Evolutionary conservation across 2,797 vertebrate genomes (phyloP).

Genomic region (Poeciliopsis infans): DNA sequence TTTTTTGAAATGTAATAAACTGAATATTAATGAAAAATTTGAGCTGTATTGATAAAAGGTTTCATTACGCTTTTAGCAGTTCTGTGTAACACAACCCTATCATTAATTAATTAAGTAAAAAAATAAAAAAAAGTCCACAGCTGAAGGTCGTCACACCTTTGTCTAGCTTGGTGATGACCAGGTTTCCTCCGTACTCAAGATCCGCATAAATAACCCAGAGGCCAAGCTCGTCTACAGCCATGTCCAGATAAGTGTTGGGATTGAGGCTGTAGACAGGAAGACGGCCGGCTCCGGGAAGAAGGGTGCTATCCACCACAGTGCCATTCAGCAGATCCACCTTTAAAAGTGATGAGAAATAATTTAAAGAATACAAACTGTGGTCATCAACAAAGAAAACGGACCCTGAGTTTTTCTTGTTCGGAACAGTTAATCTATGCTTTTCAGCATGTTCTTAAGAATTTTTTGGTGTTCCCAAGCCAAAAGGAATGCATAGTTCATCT

Average conservation of each 20-base stretch:
- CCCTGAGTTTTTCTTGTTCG: not conserved
- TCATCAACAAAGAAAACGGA: not conserved
- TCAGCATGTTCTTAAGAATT: not conserved
- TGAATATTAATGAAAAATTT: not conserved
- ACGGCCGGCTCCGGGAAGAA: conserved; percentile 86
- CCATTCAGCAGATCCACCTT: conserved; percentile 84
- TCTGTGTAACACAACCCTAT: not conserved
- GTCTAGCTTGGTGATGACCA: conserved; percentile 91
- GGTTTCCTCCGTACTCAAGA: conserved; percentile 81
- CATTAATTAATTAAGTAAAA: not conserved
- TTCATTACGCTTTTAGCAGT: not conserved
- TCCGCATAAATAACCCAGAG: conserved; percentile 93
- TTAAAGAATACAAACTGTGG: not conserved
- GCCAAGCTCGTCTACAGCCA: conserved; percentile 92
- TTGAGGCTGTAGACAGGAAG: conserved; percentile 86
- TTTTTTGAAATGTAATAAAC: not conserved
- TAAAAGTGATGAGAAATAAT: not conserved
- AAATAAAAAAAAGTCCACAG: not conserved
- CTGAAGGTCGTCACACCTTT: conserved; percentile 21
- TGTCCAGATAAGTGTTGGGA: conserved; percentile 86
- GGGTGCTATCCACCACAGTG: conserved; percentile 80
- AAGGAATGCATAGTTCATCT: not conserved
- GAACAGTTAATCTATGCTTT: not conserved
- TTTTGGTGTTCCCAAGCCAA: not conserved
- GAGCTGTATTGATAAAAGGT: not conserved